A percentile compares a stretch with the other conserved stretches of the same genome.
phyloP scores from a whole-genome alignment of 2,797 vertebrate species.

The Paguma larvata region DNA sequence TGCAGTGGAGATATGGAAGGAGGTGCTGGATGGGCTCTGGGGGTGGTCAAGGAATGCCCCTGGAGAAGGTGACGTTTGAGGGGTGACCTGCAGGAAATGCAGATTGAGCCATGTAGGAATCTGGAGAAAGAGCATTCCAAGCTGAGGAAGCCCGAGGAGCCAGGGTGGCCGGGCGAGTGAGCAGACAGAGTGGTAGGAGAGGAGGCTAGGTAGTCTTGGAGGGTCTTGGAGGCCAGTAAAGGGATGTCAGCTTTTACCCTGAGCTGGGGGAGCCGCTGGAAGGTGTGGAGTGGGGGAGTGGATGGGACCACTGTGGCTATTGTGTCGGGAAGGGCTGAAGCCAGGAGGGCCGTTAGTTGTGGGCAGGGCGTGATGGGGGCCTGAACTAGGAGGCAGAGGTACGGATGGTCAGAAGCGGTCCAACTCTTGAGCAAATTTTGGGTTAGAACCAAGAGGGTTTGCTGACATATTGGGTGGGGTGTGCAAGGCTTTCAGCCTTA shows the following conservation, averaged over 20 bases:
- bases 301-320: not conserved
- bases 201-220: not conserved
- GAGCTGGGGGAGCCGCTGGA: not conserved
- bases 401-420: not conserved
- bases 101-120: not conserved
- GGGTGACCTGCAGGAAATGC: not conserved
- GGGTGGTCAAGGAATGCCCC: not conserved
- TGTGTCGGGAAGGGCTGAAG: not conserved
- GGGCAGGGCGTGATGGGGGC: not conserved
- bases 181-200: not conserved
- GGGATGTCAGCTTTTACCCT: not conserved
- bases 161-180: not conserved
- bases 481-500: not conserved
- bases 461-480: not conserved
- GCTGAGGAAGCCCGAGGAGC: not conserved
- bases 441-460: not conserved
- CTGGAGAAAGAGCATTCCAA: not conserved
- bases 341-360: accelerated
- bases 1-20: not conserved
- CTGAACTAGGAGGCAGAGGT: not conserved
- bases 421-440: not conserved
- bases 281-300: not conserved
- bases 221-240: not conserved
- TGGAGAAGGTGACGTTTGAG: not conserved
- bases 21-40: not conserved